phyloP scores from a whole-genome alignment of 2,113 vertebrate species.

The Tympanuchus pallidicinctus region DNA sequence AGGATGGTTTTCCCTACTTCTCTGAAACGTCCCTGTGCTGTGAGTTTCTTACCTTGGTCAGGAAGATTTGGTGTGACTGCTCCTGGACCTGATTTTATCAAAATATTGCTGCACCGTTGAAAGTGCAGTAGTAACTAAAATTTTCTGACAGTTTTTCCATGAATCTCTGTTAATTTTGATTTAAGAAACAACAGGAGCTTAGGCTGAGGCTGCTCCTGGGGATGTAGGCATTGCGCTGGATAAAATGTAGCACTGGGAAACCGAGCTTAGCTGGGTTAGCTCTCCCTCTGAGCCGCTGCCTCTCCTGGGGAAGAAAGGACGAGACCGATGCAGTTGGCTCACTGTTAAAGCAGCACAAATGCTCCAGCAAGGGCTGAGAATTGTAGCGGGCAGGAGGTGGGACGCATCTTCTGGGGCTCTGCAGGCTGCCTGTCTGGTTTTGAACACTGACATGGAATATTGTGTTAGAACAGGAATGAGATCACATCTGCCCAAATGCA shows the following conservation, averaged over 20 bases:
- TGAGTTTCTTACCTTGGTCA: neutral
- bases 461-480: neutral
- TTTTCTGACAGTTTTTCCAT: neutral
- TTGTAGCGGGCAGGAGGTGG: neutral
- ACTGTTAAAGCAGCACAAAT: neutral
- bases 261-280: neutral
- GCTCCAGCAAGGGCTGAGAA: neutral
- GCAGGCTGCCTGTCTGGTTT: neutral
- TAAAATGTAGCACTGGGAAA: neutral
- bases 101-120: neutral
- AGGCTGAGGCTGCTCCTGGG: neutral
- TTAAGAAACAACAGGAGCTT: neutral
- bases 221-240: fast-evolving
- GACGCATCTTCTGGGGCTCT: neutral
- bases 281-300: neutral
- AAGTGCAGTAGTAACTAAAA: neutral
- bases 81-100: neutral
- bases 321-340: neutral
- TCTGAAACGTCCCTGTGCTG: neutral
- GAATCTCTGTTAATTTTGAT: neutral
- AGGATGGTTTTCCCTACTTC: neutral
- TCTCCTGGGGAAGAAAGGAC: neutral
- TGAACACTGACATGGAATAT: neutral
- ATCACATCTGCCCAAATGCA: neutral
- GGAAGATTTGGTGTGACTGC: neutral